Evolutionary conservation across 2,888 invertebrate genomes (phyloP), one percentile per base, ranked within the genome.

Genomic region (Eurytoma adleriae): DNA sequence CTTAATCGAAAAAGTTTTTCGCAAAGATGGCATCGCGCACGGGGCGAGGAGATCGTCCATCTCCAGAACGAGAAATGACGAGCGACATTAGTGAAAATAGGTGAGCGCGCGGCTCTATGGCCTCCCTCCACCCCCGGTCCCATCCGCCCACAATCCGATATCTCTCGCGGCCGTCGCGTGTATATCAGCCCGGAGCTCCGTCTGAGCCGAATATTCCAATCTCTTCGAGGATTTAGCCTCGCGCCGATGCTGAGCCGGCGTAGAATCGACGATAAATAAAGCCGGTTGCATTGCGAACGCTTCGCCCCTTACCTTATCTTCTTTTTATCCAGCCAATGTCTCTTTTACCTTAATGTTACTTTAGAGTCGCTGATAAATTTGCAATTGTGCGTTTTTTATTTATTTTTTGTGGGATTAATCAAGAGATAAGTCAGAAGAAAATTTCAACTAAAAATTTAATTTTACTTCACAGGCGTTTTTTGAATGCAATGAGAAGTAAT

Each of bases 1-100:
- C 70, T 81, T 83, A 83, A 83, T 83, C 83, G 83, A 83, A 83
- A 83, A 83, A 83, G 81, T 83, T 81, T 12, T 54, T 52, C 67
- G 74, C 40, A 72, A 74, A 78, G 79, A 70, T 30, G 77, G 72
- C 72, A 50, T 68, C 68, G 75, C 72, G 74, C 56, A 54, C 68
- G 61, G 61, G 73, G 59, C 67, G 59, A 18, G 20, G 14, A 59
- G 20, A 59, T 68, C 68, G 56, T 54, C 68, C 52, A 52, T 54
- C 68, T 27, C 68, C 52, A 16, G 62, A 62, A 18, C 62, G 62
- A 24, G 24, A 16, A 14, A 27, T 16, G 30, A 14, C 62, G 62
- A 24, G 56, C 59, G 30, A 71, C 40, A 71, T 57, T 48, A 71
- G 71, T 16, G 54, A 40, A 56, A 71, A 71, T 64, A 64, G 40